Evolutionary conservation across 30 jellyfish, hydroid and myxozoan genomes (phyloP).

Genomic region (Hydra vulgaris): DNA sequence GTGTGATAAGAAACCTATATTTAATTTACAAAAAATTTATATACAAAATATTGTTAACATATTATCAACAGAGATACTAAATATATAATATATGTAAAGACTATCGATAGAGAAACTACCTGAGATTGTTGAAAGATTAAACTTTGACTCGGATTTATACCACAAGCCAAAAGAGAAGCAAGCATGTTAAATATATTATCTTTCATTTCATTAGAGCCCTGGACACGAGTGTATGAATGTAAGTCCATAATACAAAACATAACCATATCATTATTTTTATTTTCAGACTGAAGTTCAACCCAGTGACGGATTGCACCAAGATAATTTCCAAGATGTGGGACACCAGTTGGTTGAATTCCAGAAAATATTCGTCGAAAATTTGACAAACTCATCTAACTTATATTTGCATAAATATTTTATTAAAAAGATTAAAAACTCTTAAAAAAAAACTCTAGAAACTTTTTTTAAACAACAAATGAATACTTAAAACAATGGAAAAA

Average conservation of each 20-base stretch:
- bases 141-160: slow-evolving; percentile 52
- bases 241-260: slow-evolving; percentile 68
- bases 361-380: slow-evolving; percentile 46
- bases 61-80: too few relatives aligned
- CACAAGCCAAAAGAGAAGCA: slow-evolving; percentile 57
- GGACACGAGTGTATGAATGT: slow-evolving; percentile 59
- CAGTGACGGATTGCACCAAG: slow-evolving; percentile 78
- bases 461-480: too few relatives aligned
- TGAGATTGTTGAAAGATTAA: slow-evolving; percentile 76
- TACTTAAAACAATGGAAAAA: too few relatives aligned
- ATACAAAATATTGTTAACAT: background rate
- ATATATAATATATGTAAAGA: too few relatives aligned
- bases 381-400: slow-evolving; percentile 18
- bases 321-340: slow-evolving; percentile 85
- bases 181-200: slow-evolving; percentile 37
- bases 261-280: slow-evolving; percentile 19
- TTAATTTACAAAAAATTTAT: background rate
- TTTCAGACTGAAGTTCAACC: slow-evolving; percentile 44
- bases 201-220: slow-evolving; percentile 28
- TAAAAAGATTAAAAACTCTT: background rate
- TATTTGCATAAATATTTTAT: too few relatives aligned
- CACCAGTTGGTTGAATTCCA: slow-evolving; percentile 94
- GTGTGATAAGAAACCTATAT: slow-evolving; percentile 63
- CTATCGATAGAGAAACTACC: too few relatives aligned
- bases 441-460: background rate